These are phyloP conservation scores for Rotaria sp. DNA, from an alignment of 2,888 invertebrate species.

Conservation along the genomic window DNA sequence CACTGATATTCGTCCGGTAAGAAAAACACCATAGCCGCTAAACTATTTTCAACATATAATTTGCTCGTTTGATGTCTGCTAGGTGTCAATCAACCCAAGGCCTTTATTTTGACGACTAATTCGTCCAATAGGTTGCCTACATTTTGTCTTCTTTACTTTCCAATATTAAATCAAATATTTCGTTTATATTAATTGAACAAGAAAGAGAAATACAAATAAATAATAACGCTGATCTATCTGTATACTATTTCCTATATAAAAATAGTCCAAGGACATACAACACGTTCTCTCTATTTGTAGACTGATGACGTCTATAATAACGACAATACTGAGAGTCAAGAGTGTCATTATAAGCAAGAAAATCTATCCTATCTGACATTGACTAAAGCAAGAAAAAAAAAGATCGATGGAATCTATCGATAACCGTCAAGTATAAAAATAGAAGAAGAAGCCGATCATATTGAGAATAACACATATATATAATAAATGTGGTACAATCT, in stretches of 20 bases:
- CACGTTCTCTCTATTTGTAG: neutral
- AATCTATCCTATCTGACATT: neutral
- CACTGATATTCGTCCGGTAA: neutral
- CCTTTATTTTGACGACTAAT: no score
- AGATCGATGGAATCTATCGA: neutral
- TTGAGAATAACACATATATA: neutral
- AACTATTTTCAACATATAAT: neutral
- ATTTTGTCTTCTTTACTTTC: neutral
- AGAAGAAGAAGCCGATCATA: neutral
- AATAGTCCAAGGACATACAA: neutral
- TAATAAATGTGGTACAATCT: neutral
- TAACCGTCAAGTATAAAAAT: neutral
- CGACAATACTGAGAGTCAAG: constrained; percentile 8
- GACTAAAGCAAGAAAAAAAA: neutral
- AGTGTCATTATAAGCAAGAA: neutral
- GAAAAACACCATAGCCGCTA: neutral
- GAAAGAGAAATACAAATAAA: neutral
- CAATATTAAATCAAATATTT: neutral
- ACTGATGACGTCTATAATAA: neutral
- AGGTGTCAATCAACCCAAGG: neutral
- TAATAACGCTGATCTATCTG: neutral
- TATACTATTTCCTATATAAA: neutral
- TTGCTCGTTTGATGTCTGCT: neutral
- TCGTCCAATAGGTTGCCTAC: no score
- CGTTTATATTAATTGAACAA: neutral